Evolutionary conservation across 2,888 invertebrate species (phyloP).

Genomic region (Machimus rusticus): DNA sequence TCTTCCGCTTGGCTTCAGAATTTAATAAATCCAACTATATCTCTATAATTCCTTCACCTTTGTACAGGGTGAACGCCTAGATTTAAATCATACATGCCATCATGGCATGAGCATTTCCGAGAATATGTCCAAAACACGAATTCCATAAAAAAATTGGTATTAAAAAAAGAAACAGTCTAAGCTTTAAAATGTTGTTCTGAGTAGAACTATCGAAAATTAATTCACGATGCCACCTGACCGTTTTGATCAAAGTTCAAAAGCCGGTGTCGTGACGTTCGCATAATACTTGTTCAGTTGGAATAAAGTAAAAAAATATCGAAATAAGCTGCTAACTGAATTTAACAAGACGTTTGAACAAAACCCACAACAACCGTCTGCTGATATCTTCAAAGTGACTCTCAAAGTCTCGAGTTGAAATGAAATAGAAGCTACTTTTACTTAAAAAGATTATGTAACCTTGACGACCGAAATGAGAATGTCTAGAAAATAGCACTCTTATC

Average conservation of each 20-base stretch:
- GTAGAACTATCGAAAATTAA: not conserved
- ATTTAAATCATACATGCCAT: not conserved
- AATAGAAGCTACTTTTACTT: not conserved
- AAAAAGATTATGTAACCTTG: not conserved
- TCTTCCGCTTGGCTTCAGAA: not conserved
- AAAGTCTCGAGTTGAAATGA: not conserved
- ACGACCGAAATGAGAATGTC: not conserved
- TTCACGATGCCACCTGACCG: not conserved
- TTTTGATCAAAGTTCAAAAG: not conserved
- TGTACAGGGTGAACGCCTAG: not conserved
- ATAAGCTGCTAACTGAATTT: not conserved
- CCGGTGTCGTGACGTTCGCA: not conserved
- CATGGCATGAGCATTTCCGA: not conserved
- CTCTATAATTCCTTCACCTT: not conserved
- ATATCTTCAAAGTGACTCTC: not conserved
- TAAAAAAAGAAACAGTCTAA: not conserved
- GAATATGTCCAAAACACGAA: not conserved
- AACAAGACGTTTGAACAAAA: not conserved
- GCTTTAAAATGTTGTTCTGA: not conserved
- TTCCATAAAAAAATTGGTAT: not conserved
- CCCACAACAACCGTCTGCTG: not conserved
- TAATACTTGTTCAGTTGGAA: not conserved
- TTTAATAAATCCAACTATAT: not conserved
- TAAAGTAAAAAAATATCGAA: not conserved
- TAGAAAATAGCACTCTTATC: not conserved